Percentiles rank a stretch among this genome's conserved stretches.
Evolutionary conservation across 2,797 vertebrate genomes (phyloP).

Genomic region (Carduelis carduelis): DNA sequence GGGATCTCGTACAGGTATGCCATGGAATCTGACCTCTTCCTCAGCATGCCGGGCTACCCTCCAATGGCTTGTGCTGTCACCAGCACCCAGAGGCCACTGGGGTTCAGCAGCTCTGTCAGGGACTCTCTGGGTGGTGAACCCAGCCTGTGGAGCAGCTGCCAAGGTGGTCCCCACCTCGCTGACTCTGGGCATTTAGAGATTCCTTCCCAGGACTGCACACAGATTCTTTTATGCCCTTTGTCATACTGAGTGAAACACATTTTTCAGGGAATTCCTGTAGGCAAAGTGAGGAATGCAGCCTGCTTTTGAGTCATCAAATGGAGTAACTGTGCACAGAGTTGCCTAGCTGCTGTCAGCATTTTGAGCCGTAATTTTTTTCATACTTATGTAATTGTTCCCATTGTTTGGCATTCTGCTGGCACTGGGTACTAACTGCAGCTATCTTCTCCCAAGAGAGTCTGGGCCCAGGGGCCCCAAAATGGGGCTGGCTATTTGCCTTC

Average conservation of each 20-base stretch:
- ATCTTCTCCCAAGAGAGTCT: background rate
- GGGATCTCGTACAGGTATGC: conserved; percentile 91
- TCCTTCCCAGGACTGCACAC: background rate
- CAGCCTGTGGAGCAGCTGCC: background rate
- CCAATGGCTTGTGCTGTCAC: background rate
- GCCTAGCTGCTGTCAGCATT: background rate
- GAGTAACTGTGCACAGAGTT: background rate
- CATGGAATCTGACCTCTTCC: background rate
- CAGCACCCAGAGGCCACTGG: background rate
- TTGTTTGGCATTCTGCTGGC: background rate
- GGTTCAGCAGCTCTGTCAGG: background rate
- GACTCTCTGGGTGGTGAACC: background rate
- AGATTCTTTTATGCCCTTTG: background rate
- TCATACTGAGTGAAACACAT: background rate
- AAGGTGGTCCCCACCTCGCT: background rate
- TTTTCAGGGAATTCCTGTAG: conserved; percentile 11
- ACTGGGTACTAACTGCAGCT: background rate
- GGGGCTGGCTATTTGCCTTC: background rate
- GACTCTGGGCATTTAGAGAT: background rate
- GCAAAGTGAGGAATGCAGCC: background rate
- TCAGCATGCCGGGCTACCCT: background rate
- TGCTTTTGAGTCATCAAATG: background rate
- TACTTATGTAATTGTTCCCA: background rate
- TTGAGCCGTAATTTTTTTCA: background rate
- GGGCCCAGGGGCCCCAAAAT: background rate